A percentile compares a stretch with the other conserved stretches of the same genome.
These are phyloP conservation scores for Lottia gigantea DNA, from an alignment of 2,888 invertebrate genomes.

Conservation along the genomic window DNA sequence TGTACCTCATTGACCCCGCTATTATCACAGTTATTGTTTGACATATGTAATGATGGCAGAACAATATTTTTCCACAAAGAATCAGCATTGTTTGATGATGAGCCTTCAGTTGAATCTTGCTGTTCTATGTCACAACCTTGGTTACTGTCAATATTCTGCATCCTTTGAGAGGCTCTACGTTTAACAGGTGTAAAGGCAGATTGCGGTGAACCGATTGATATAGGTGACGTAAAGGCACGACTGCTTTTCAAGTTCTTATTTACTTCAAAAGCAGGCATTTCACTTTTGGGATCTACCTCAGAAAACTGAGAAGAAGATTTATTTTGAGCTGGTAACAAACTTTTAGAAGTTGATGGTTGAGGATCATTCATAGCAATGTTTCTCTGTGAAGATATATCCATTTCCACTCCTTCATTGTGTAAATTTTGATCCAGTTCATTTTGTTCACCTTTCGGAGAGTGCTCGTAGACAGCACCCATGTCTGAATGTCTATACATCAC, in stretches of 20 bases:
- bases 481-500: background rate
- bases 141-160: too few relatives aligned
- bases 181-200: conserved; percentile 35
- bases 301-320: background rate
- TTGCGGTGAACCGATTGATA: conserved; percentile 25
- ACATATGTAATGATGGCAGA: conserved; percentile 16
- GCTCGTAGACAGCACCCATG: conserved; percentile 7
- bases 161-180: conserved; percentile 13
- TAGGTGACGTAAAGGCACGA: background rate
- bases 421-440: conserved; percentile 17
- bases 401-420: conserved; percentile 2
- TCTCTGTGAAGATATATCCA: conserved; percentile 10
- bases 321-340: conserved; percentile 6
- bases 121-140: too few relatives aligned
- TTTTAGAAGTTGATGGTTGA: background rate
- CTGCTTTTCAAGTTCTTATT: background rate
- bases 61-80: conserved; percentile 35
- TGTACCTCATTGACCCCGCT: too few relatives aligned
- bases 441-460: conserved; percentile 18
- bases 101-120: too few relatives aligned
- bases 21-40: too few relatives aligned
- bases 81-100: background rate
- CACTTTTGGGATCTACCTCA: background rate
- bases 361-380: background rate
- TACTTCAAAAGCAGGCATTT: background rate